These are phyloP conservation scores for Aurelia aurita DNA, from an alignment of 30 jellyfish, hydroid and myxozoan genomes.

Conservation along the genomic window DNA sequence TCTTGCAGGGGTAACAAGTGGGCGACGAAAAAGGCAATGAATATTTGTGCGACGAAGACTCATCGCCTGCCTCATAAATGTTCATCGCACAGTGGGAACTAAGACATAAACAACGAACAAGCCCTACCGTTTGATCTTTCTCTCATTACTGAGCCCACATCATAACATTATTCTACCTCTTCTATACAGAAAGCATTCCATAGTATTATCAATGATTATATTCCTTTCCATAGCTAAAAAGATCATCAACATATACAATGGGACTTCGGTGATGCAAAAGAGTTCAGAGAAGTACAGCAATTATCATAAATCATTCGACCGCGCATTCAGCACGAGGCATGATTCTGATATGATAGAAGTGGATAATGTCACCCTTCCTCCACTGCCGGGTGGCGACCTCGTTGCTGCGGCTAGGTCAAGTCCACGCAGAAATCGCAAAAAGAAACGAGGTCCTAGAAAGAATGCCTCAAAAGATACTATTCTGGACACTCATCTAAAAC, in stretches of 20 bases:
- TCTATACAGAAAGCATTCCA: too few relatives aligned
- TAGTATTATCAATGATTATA: too few relatives aligned
- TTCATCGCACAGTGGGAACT: too few relatives aligned
- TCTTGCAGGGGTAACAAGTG: too few relatives aligned
- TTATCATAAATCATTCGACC: constrained; percentile 63
- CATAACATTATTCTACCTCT: too few relatives aligned
- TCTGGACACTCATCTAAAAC: constrained; percentile 42
- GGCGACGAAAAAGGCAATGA: too few relatives aligned
- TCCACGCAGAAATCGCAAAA: background rate
- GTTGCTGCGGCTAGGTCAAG: constrained; percentile 12
- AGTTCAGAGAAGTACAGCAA: constrained; percentile 44
- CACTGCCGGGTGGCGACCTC: constrained; percentile 31
- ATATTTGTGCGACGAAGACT: too few relatives aligned
- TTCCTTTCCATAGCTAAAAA: background rate
- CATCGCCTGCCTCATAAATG: too few relatives aligned
- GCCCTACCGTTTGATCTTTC: too few relatives aligned
- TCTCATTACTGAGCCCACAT: too few relatives aligned
- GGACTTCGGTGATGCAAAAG: constrained; percentile 28
- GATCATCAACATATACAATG: background rate
- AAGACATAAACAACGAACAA: too few relatives aligned
- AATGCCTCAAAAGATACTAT: background rate
- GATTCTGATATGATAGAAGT: constrained; percentile 26
- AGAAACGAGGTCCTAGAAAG: constrained; percentile 5
- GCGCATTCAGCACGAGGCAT: constrained; percentile 72
- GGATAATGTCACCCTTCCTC: constrained; percentile 48